Base-by-base conservation (phyloP, 2,888 invertebrate species). In the Heliconius cydno region DNA sequence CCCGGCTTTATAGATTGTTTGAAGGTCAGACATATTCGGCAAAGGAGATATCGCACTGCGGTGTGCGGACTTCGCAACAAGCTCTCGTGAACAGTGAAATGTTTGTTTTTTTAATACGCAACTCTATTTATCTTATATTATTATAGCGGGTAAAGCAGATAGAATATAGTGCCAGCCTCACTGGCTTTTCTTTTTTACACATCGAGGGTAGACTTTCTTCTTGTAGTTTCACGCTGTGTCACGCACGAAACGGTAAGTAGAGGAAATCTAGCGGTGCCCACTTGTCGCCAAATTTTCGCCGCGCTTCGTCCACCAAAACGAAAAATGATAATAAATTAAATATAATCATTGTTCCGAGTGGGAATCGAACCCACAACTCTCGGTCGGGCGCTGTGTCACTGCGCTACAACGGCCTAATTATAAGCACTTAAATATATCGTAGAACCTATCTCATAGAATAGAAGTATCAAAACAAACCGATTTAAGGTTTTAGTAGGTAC, bases 1-100 rank as follows among this genome's bases (percentile, higher is more conserved):
- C 41, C 41, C 41, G 70, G 25, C 57, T 46, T 78, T 67, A 73
- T 67, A 78, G 38, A 73, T 78, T 60, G 30, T 78, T 67, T 38
- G 67, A 78, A 78, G 78, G 78, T 78, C 78, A 57, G 34, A 25
- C 38, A 57, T 66, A 73, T 73, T 67, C 65, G 65, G 41, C 75
- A 66, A 66, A 46, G 41, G 52, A 68, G 46, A 72, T 67, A 74
- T 68, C 67, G 78, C 78, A 78, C 57, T 78, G 78, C n/a, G 60
- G 60, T 12, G 60, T 60, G 60, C 78, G 57, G 78, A 57, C 34
- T 74, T 78, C 34, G n/a, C 46, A 57, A 75, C n/a, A 19, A 57
- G 73, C 73, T 52, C 41, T 57, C 57, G 15, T 38, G 57, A 34
- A 46, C 22, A 67, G 57, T 74, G 19, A n/a, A 38, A 15, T 57